Evolutionary conservation across 2,888 invertebrate species (phyloP).

Genomic region (Eristalis tenax): DNA sequence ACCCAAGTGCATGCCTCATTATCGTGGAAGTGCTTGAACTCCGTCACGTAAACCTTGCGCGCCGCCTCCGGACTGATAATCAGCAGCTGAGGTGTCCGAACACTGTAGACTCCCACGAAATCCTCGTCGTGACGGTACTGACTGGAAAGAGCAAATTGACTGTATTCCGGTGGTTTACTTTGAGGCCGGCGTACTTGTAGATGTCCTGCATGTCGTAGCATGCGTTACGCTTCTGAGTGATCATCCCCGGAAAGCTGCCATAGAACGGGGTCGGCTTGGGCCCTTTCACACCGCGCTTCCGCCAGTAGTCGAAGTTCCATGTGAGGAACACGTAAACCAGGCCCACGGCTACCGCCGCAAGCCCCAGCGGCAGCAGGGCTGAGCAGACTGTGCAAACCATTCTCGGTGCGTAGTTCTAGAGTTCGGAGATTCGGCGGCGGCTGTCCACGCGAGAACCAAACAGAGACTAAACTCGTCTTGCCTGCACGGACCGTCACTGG

Average conservation of each 20-base stretch:
- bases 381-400: background rate
- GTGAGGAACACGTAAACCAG: slow-evolving; percentile 75
- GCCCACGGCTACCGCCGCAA: slow-evolving; percentile 16
- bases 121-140: slow-evolving; percentile 75
- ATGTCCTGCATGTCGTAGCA: slow-evolving; percentile 78
- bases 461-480: background rate
- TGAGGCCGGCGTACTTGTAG: slow-evolving; percentile 77
- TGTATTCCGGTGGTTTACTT: background rate
- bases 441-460: background rate
- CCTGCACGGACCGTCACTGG: background rate
- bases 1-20: slow-evolving; percentile 76
- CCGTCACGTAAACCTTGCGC: slow-evolving; percentile 78
- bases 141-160: slow-evolving; percentile 67
- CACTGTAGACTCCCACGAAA: slow-evolving; percentile 80
- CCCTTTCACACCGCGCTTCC: slow-evolving; percentile 77
- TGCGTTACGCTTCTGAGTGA: slow-evolving; percentile 75
- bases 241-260: slow-evolving; percentile 78
- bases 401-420: background rate
- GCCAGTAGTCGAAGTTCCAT: slow-evolving; percentile 80
- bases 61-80: slow-evolving; percentile 78
- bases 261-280: slow-evolving; percentile 77
- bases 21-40: slow-evolving; percentile 80
- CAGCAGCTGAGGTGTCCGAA: slow-evolving; percentile 78
- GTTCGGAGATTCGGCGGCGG: background rate
- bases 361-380: slow-evolving; percentile 1